Evolutionary conservation across 1,140 invertebrate species (phyloP), one percentile per base, ranked within the genome.

Genomic region (Drosophila suzukii): DNA sequence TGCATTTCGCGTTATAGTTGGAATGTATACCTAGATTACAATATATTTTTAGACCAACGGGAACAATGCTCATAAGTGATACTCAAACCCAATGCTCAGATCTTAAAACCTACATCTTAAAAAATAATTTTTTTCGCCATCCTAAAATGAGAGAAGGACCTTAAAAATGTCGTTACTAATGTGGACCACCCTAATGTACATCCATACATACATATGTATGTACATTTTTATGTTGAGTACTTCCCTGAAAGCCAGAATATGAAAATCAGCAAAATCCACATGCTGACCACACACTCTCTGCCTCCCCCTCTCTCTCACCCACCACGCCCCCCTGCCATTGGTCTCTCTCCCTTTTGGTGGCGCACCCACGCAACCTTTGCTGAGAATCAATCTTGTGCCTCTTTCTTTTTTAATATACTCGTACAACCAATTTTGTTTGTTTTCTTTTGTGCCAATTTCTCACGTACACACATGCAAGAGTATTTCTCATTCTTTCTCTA

Each of bases 371-470:
- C 55, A 72, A 53, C 38, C 27, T 50, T 58, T 46, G 55, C 55
- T 58, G 75, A 80, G 71, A 83, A 80, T 58, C 41, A 76, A 84
- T 84, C 71, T 83, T 57, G 60, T 20, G 67, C 43, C 38, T 34
- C 17, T 54, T 59, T 60, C 39, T 58, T 58, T 63, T 61, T 68
- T 73, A 46, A 84, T 85, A 83, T 72, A 49, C 3, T 3, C 13
- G 47, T n/a, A 49, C 27, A 76, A 59, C 20, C 58, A 72, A 78
- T 86, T 81, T 85, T 85, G 82, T 85, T 85, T 85, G 75, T 85
- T 85, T 85, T 85, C 77, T 75, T 85, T 85, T 85, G 60, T 67
- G 60, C 53, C 65, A 53, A 66, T 70, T 75, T 75, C 43, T 61
- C 34, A 62, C 38, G 43, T n/a, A 39, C 53, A 57, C 24, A 17